Evolutionary conservation across 2,888 invertebrate species (phyloP), one percentile per base, ranked within the genome.

Genomic region (Acholoe squamosa): DNA sequence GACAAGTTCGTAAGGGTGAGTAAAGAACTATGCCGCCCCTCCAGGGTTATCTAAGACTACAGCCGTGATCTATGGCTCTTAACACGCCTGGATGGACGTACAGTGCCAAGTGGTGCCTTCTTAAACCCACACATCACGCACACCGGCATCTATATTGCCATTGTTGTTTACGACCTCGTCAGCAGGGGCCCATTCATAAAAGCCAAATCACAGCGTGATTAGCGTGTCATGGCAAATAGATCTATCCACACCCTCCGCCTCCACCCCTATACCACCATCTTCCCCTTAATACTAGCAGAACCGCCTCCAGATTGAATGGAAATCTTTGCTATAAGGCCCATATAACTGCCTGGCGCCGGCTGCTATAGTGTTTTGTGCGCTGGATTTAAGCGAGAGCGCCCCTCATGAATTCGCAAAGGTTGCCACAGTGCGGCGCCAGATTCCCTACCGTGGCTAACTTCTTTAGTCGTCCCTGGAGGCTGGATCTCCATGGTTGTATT

Each of bases 391-490:
- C 61, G n/a, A 61, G 61, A 19, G 61, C n/a, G 61, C 5, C 61
- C 61, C 61, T 61, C 61, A 61, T 61, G 61, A 61, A 61, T 61
- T 61, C 61, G n/a, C 61, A 61, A 61, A n/a, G 61, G 22, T 19
- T 61, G 61, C 61, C n/a, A n/a, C 61, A 7, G 14, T 14, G 61
- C n/a, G 7, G 61, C 19, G 61, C 61, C 61, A n/a, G 61, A 43
- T 7, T n/a, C 61, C 61, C 61, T 61, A 14, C 61, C 61, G 61
- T 61, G 61, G n/a, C 61, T 61, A 61, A 61, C 61, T 61, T 61
- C 61, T n/a, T 61, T n/a, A n/a, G n/a, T 19, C 61, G 1, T 61
- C 19, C 61, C 61, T 19, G 19, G 61, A 19, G n/a, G 61, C 3
- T 43, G 43, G 5, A 43, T 43, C 43, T 43, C 43, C 43, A 43